These are phyloP conservation scores for Hirtodrosophila trivittata DNA, from an alignment of 2,888 invertebrate genomes.

Conservation along the genomic window DNA sequence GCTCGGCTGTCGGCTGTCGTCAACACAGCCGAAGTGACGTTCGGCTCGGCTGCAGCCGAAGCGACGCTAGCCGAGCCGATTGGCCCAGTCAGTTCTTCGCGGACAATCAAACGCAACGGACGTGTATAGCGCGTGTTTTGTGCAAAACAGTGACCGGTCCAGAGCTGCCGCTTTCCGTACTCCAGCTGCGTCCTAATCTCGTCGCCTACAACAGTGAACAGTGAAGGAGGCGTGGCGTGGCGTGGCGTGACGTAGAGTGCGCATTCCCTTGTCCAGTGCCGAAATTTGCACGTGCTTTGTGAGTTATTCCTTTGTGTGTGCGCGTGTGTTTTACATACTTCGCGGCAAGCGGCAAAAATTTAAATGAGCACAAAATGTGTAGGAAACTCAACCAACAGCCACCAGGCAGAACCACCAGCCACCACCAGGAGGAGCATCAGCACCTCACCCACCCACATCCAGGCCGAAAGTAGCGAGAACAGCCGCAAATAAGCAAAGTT, in stretches of 20 bases:
- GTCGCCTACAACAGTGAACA: constrained; percentile 9
- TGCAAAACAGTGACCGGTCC: constrained; percentile 8
- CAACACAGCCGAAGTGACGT: constrained; percentile 11
- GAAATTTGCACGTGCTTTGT: constrained; percentile 57
- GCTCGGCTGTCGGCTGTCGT: constrained; percentile 5
- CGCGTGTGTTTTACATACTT: constrained; percentile 42
- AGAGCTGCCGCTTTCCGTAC: constrained; percentile 15
- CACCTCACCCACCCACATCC: background rate
- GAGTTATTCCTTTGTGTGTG: constrained; percentile 52
- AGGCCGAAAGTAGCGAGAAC: background rate
- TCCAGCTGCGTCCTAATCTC: constrained; percentile 20
- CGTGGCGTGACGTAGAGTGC: constrained; percentile 15
- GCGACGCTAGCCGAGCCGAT: constrained; percentile 7
- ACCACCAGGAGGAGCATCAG: constrained; percentile 9
- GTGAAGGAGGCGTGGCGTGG: constrained; percentile 4
- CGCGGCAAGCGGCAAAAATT: constrained; percentile 37
- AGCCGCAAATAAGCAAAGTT: background rate
- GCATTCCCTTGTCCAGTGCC: constrained; percentile 29
- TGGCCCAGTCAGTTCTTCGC: constrained; percentile 41
- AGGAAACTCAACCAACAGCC: background rate
- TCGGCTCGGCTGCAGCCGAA: constrained; percentile 1
- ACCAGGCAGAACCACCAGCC: constrained; percentile 12
- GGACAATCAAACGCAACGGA: constrained; percentile 42
- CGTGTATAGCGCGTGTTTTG: constrained; percentile 37
- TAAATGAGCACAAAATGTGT: constrained; percentile 31